Percentiles rank a stretch among this genome's conserved stretches.
These are phyloP conservation scores for Apotomis betuletana DNA, from an alignment of 2,888 invertebrate species.

Conservation along the genomic window DNA sequence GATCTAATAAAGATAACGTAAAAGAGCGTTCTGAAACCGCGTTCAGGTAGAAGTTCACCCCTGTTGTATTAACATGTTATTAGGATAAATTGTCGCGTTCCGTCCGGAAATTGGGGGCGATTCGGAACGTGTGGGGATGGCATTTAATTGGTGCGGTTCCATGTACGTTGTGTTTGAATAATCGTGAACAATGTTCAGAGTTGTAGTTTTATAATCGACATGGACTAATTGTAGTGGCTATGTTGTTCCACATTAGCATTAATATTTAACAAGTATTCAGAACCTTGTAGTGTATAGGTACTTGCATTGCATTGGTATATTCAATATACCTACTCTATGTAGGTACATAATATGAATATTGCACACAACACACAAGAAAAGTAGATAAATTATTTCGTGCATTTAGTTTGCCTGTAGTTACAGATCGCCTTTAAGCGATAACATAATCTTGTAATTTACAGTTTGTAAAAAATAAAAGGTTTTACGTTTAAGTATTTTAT, in stretches of 20 bases:
- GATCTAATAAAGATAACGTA: conserved; percentile 65
- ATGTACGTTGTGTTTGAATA: conserved; percentile 47
- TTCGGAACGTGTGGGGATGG: conserved; percentile 50
- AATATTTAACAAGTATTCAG: conserved; percentile 16
- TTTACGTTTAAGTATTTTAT: background rate
- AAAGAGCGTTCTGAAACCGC: conserved; percentile 61
- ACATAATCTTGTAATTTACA: too few relatives aligned
- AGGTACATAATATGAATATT: too few relatives aligned
- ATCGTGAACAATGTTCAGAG: conserved; percentile 53
- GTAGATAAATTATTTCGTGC: too few relatives aligned
- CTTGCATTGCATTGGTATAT: too few relatives aligned
- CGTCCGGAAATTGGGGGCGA: conserved; percentile 60
- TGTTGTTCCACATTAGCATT: conserved; percentile 15
- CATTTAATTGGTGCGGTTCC: conserved; percentile 51
- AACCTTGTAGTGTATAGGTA: background rate
- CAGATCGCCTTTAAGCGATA: too few relatives aligned
- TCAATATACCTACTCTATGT: too few relatives aligned
- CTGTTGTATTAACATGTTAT: conserved; percentile 70
- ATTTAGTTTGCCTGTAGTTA: too few relatives aligned
- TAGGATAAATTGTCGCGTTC: conserved; percentile 70
- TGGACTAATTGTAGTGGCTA: conserved; percentile 46
- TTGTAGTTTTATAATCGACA: conserved; percentile 51
- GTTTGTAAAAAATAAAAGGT: too few relatives aligned
- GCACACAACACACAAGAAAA: too few relatives aligned
- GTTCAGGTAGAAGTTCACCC: conserved; percentile 59